phyloP scores from a whole-genome alignment of 2,113 vertebrate genomes.

The Manacus vitellinus region DNA sequence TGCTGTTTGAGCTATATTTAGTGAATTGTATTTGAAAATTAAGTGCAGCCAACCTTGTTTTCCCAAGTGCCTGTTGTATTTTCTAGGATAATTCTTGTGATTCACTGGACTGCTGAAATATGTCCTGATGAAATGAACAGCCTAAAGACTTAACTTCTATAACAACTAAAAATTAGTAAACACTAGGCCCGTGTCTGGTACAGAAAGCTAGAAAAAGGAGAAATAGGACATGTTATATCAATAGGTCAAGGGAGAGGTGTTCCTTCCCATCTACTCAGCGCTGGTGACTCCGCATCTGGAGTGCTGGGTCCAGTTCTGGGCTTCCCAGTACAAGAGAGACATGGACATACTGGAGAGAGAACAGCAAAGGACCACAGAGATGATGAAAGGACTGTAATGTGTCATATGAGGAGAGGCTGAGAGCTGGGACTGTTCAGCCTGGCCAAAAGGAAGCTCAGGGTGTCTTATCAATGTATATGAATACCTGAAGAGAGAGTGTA shows the following conservation, averaged over 20 bases:
- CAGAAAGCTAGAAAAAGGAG: neutral
- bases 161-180: neutral
- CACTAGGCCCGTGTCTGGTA: neutral
- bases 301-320: neutral
- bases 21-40: neutral
- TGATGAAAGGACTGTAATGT: neutral
- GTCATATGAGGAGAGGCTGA: neutral
- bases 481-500: neutral
- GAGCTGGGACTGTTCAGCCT: neutral
- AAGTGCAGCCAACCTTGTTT: neutral
- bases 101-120: neutral
- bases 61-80: fast-evolving
- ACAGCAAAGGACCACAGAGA: neutral
- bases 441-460: neutral
- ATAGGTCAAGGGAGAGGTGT: neutral
- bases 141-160: neutral
- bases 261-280: neutral
- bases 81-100: neutral
- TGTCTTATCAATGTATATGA: neutral
- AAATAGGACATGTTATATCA: neutral
- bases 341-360: neutral
- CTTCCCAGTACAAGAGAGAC: neutral
- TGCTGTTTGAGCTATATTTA: neutral
- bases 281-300: neutral
- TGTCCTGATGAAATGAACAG: neutral